Conservation (phyloP, 1,140 invertebrate genomes). For the Conus betulinus region DNA sequence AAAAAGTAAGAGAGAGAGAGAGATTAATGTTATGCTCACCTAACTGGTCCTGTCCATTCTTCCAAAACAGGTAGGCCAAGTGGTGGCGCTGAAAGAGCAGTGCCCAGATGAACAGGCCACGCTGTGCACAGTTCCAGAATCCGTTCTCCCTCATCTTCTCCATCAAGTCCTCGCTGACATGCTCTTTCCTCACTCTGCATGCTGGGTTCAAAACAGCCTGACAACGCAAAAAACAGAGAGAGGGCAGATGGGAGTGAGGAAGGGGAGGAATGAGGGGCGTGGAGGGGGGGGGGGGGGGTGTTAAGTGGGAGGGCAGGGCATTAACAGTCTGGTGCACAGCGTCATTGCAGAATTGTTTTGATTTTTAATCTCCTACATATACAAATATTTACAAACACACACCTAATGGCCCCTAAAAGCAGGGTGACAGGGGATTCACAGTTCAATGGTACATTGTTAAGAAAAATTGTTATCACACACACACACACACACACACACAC, state of each 20-base stretch:
- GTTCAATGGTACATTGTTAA: no score
- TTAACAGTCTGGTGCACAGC: neutral
- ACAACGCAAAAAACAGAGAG: neutral
- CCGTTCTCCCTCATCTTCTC: neutral
- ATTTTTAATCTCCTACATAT: no score
- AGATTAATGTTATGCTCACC: neutral
- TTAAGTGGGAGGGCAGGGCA: neutral
- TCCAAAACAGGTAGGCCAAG: neutral
- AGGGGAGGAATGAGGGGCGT: neutral
- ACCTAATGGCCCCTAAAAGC: no score
- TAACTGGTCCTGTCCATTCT: neutral
- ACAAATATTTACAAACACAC: no score
- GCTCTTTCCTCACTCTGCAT: neutral
- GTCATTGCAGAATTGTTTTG: neutral
- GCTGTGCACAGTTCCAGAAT: neutral
- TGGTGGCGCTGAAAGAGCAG: no score
- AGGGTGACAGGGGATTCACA: no score
- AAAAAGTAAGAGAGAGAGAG: neutral
- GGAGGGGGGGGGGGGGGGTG: no score
- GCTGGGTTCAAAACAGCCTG: neutral
- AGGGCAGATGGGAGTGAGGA: conserved; percentile 2
- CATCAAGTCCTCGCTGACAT: neutral
- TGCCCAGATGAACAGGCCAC: no score
- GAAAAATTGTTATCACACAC: neutral
- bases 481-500: neutral